Conservation (phyloP, 2,888 invertebrate genomes). For the Conus canariensis region DNA sequence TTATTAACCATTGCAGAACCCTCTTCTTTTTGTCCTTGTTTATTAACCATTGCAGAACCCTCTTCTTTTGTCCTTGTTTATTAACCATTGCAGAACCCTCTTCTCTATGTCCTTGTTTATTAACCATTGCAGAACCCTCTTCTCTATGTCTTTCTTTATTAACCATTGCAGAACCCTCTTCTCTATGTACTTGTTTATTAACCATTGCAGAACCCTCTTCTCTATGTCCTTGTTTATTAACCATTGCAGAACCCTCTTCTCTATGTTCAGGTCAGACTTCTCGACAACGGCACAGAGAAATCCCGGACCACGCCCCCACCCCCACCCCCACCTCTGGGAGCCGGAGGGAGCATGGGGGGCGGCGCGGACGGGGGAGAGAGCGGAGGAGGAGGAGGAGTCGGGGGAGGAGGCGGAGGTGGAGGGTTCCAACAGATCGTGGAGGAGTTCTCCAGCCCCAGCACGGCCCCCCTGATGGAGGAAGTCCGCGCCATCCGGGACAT, state of each 20-base stretch:
- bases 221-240: no score
- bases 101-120: no score
- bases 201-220: no score
- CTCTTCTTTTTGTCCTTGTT: not conserved
- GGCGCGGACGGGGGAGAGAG: not conserved
- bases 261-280: conserved; percentile 49
- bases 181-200: no score
- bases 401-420: conserved; percentile 1
- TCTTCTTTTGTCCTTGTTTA: no score
- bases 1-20: no score
- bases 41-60: no score
- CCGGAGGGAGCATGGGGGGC: conserved; percentile 23
- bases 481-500: conserved; percentile 71
- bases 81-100: no score
- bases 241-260: not conserved
- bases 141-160: no score
- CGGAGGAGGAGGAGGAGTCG: conserved; percentile 31
- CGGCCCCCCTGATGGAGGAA: conserved; percentile 59
- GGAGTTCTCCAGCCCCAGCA: conserved; percentile 36
- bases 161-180: no score
- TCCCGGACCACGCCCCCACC: conserved; percentile 35
- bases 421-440: conserved; percentile 41
- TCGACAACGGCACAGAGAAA: conserved; percentile 65
- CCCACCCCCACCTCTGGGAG: conserved; percentile 30
- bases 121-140: no score